Conservation (phyloP, 2,888 invertebrate species). For the Physocephala rufipes region DNA sequence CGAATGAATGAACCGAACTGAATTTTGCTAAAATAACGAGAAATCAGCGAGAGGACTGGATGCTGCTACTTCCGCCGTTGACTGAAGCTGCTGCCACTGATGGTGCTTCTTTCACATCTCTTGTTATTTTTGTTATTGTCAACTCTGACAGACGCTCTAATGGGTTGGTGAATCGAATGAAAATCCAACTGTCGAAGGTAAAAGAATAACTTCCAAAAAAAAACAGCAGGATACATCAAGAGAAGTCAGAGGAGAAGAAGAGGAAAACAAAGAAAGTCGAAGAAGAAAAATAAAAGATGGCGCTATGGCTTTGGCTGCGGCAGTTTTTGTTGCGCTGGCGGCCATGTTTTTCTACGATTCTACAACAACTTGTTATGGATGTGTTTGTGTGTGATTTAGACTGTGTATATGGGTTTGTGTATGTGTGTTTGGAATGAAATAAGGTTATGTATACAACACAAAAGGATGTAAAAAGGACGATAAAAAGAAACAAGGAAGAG, state of each 20-base stretch:
- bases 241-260: no score
- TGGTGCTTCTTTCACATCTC: slow-evolving; percentile 39
- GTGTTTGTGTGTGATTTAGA: not conserved
- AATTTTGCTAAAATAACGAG: not conserved
- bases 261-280: not conserved
- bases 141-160: not conserved
- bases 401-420: slow-evolving; percentile 2
- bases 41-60: slow-evolving; percentile 40
- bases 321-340: slow-evolving; percentile 19
- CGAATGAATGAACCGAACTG: slow-evolving; percentile 8
- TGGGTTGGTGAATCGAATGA: not conserved
- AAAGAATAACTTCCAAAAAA: no score
- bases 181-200: slow-evolving; percentile 59
- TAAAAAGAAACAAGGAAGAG: slow-evolving; percentile 13
- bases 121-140: not conserved
- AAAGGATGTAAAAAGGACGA: slow-evolving; percentile 26
- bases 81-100: slow-evolving; percentile 25
- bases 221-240: not conserved
- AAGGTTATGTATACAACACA: slow-evolving; percentile 58
- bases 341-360: slow-evolving; percentile 10
- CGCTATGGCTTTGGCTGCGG: slow-evolving; percentile 1
- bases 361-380: not conserved
- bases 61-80: slow-evolving; percentile 38
- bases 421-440: slow-evolving; percentile 48
- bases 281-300: no score